Base-by-base conservation (phyloP, 1,140 invertebrate species). In the Drosophila ambigua region DNA sequence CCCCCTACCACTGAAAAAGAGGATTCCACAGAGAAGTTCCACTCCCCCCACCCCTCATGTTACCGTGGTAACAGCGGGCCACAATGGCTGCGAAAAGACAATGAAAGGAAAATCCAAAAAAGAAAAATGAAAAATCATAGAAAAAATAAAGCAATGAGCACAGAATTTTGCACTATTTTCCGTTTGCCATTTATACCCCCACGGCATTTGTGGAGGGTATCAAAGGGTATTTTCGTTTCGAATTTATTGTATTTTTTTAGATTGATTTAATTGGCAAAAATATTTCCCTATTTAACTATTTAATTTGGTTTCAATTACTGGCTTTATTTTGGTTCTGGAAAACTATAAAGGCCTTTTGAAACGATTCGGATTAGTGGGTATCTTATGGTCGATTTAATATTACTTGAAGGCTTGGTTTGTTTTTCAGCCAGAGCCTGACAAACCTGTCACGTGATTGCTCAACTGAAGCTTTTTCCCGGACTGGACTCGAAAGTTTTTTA, bases 371-470 rank as follows among this genome's bases (percentile, higher is more conserved):
- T 13, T 39, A 13, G 4, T 13, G 35, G 35, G 35, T 39, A 13
- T 13, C 11, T 39, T 39, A 5, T 39, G 3, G 35, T 39, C 35
- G 9, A 13, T 2, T 5, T 13, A 2, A 5, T 28, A 31, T 44
- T 53, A 41, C 77, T 80, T 68, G 55, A 62, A 79, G 80, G 64
- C 80, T 85, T 51, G 80, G 81, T 74, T 79, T 83, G 76, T 85
- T 85, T 84, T 85, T 54, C 54, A 79, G 67, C 50, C 58, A 67
- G 61, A 69, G 81, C 75, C 81, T 85, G 81, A 85, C 81, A 85
- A 85, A 85, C 81, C 81, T 84, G 81, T 85, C 81, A 84, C 81
- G 72, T 84, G 81, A 85, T 85, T 85, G 73, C 77, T 85, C 77
- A 71, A 80, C 81, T 80, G 65, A 54, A 84, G 67, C 63, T 52